Base-by-base conservation (phyloP, 2,888 invertebrate species). In the Agrochola lychnidis region DNA sequence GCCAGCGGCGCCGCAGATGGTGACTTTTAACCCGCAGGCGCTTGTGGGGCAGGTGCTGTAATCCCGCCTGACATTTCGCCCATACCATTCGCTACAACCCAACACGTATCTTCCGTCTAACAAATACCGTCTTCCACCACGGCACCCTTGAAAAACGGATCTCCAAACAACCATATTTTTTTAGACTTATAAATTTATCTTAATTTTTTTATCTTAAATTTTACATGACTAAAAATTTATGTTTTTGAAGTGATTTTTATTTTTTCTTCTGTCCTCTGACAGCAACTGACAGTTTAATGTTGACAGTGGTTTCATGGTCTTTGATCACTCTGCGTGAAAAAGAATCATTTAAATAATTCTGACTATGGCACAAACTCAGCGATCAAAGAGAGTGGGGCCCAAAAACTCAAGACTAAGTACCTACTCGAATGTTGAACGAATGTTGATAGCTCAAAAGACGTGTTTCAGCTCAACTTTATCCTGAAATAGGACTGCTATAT, bases 1-100 rank as follows among this genome's bases (percentile, higher is more conserved):
- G 57, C 97, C 97, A 59, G 94, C 95, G 19, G 97, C 97, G 2
- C 97, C 97, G 75, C 97, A 95, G 59, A 97, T 94, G 12, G 97
- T 96, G 16, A 97, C 94, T 89, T 97, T 97, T 96, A 97, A 94
- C 1, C 95, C 96, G 57, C 83, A 70, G n/a, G 95, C 92, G 72
- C 93, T 92, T 3, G 83, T 69, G 12, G 95, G 94, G 70, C 93
- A 92, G 4, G 92, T 93, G 78, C 93, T 92, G 79, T 94, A 94
- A 4, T 56, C 51, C 16, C 74, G 76, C 56, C 59, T 78, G 59
- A 73, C 76, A 69, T 70, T n/a, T 36, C 40, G 62, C 0, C 71
- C 56, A 64, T 63, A 57, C 9, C 64, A 48, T 42, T 64, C 73
- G 2, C 63, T 40, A 62, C 59, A 69, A 53, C 62, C 62, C 30